Conservation (phyloP, 2,888 invertebrate genomes). For the Thecophora atra region DNA sequence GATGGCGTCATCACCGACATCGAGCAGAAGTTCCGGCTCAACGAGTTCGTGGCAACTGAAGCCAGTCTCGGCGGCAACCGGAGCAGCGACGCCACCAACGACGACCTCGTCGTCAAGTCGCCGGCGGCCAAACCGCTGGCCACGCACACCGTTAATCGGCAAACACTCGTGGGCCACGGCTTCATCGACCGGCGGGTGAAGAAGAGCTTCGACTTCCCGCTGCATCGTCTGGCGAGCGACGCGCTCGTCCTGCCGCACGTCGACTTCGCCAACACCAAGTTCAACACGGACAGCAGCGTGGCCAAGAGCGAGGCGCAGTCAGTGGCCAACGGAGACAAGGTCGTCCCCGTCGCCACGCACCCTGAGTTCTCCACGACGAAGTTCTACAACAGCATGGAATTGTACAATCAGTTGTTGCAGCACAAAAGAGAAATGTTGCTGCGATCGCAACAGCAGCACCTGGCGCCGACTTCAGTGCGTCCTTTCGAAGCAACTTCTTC, state of each 20-base stretch:
- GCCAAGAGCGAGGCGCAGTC: not conserved
- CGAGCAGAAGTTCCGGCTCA: slow-evolving; percentile 62
- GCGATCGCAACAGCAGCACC: slow-evolving; percentile 24
- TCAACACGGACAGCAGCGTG: slow-evolving; percentile 55
- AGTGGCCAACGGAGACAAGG: not conserved
- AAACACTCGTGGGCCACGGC: slow-evolving; percentile 46
- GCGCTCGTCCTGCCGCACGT: slow-evolving; percentile 57
- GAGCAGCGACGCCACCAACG: slow-evolving; percentile 30
- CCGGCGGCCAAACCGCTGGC: not conserved
- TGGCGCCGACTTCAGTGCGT: slow-evolving; percentile 7
- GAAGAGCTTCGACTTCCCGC: slow-evolving; percentile 64
- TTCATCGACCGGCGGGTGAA: slow-evolving; percentile 65
- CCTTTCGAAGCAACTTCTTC: not conserved
- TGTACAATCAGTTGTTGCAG: slow-evolving; percentile 64
- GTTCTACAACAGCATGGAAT: slow-evolving; percentile 65
- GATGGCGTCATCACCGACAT: slow-evolving; percentile 65
- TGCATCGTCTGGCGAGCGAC: slow-evolving; percentile 59
- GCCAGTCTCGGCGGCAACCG: slow-evolving; percentile 36
- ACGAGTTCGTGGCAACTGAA: slow-evolving; percentile 51
- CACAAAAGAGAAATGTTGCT: slow-evolving; percentile 56
- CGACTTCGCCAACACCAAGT: slow-evolving; percentile 65
- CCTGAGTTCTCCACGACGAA: slow-evolving; percentile 66
- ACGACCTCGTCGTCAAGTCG: not conserved
- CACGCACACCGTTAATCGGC: slow-evolving; percentile 44
- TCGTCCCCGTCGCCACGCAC: slow-evolving; percentile 48